Percentiles rank a stretch among this genome's conserved stretches.
These are phyloP conservation scores for Diglossa cyanea DNA, from an alignment of 2,797 vertebrate genomes.

Conservation along the genomic window DNA sequence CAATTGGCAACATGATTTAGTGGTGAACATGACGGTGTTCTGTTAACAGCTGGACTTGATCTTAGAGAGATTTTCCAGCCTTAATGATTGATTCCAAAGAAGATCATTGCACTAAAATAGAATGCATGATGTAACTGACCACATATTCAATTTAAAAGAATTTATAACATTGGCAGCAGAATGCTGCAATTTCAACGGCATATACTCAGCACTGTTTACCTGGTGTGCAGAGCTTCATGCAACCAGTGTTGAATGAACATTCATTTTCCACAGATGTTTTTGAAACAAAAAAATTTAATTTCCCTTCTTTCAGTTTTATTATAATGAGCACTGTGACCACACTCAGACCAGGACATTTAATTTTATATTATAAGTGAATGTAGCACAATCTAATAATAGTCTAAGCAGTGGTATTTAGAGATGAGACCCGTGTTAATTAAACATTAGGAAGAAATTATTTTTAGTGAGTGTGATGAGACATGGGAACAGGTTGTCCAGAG, in stretches of 20 bases:
- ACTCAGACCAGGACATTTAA: not conserved
- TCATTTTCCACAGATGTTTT: not conserved
- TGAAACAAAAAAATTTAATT: not conserved
- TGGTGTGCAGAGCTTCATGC: not conserved
- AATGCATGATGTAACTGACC: not conserved
- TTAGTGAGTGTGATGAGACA: not conserved
- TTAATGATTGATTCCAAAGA: not conserved
- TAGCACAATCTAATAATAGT: not conserved
- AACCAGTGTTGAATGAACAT: not conserved
- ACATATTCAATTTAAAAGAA: not conserved
- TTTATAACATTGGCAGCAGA: not conserved
- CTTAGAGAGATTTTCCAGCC: not conserved
- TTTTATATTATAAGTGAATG: not conserved
- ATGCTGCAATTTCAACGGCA: not conserved
- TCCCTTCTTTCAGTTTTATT: not conserved
- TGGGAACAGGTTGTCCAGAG: not conserved
- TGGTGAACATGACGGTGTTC: rapidly evolving
- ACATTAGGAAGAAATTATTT: not conserved
- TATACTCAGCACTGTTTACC: not conserved
- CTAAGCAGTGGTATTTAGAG: not conserved
- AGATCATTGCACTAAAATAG: not conserved
- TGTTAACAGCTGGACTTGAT: rapidly evolving
- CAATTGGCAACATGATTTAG: rapidly evolving
- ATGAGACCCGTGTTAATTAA: not conserved
- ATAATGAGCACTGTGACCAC: not conserved